These are phyloP conservation scores for Hylaea fasciaria DNA, from an alignment of 2,888 invertebrate genomes.

Conservation along the genomic window DNA sequence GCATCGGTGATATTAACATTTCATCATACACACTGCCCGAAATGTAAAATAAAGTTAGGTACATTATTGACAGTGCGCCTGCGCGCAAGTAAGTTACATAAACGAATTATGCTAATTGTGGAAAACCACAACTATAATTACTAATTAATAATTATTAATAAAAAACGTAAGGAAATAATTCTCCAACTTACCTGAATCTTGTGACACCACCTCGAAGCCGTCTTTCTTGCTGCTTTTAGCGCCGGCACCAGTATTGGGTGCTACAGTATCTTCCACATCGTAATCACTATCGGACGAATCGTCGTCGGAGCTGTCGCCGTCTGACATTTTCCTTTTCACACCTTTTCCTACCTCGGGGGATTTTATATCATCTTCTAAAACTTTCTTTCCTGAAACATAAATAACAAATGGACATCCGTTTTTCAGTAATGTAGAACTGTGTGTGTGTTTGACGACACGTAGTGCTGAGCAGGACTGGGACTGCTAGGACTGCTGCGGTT, in stretches of 20 bases:
- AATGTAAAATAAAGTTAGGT: no score
- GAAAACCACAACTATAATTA: no score
- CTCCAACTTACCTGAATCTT: constrained; percentile 76
- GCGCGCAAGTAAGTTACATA: no score
- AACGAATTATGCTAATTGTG: not conserved
- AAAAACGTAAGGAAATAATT: not conserved
- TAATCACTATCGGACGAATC: constrained; percentile 80
- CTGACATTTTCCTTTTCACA: constrained; percentile 62
- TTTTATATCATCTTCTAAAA: constrained; percentile 55
- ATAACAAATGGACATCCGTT: not conserved
- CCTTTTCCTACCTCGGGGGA: constrained; percentile 40
- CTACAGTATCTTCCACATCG: constrained; percentile 72
- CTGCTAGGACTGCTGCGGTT: no score
- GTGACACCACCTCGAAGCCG: constrained; percentile 87
- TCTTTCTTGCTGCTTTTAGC: constrained; percentile 82
- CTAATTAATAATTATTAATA: not conserved
- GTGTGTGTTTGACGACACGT: no score
- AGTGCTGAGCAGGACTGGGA: no score
- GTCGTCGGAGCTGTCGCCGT: constrained; percentile 75
- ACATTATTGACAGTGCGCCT: no score
- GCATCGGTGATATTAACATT: no score
- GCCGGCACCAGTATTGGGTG: constrained; percentile 53
- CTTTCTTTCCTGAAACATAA: constrained; percentile 63
- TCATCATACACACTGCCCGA: no score
- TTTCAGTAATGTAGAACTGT: not conserved